Evolutionary conservation across 2,113 vertebrate genomes (phyloP).

Genomic region (Cottus gobio): DNA sequence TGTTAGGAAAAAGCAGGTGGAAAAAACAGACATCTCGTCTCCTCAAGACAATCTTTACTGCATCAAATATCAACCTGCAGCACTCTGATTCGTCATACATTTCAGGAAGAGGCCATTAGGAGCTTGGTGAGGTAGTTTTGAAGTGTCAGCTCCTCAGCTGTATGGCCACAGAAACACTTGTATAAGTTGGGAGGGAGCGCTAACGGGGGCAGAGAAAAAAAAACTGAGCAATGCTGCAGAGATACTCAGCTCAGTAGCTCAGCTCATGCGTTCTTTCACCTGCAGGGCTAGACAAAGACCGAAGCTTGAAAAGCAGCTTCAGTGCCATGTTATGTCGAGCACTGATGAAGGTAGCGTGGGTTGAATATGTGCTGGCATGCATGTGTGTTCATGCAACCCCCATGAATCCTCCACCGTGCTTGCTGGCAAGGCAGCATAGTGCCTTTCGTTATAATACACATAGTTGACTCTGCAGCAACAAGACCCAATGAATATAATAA

Average conservation of each 20-base stretch:
- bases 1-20: slow-evolving; percentile 1
- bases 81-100: slow-evolving; percentile 46
- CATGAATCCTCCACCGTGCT: slow-evolving; percentile 21
- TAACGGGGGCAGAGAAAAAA: slow-evolving; percentile 14
- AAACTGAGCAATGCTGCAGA: slow-evolving; percentile 44
- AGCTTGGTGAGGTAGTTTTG: slow-evolving; percentile 44
- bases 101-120: slow-evolving; percentile 47
- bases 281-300: slow-evolving; percentile 35
- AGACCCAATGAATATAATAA: slow-evolving; percentile 58
- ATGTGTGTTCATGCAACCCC: slow-evolving; percentile 13
- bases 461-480: slow-evolving; percentile 77
- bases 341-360: slow-evolving; percentile 11
- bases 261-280: slow-evolving; percentile 28
- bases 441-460: slow-evolving; percentile 65
- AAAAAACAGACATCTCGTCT: slow-evolving; percentile 22
- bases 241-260: slow-evolving; percentile 29
- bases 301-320: neutral
- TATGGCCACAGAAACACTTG: slow-evolving; percentile 45
- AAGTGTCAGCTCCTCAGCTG: slow-evolving; percentile 58
- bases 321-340: neutral
- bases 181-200: slow-evolving; percentile 34
- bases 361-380: slow-evolving; percentile 12
- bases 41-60: slow-evolving; percentile 31
- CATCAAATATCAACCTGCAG: slow-evolving; percentile 41
- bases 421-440: slow-evolving; percentile 49